Evolutionary conservation across 2,113 vertebrate genomes (phyloP).

Genomic region (Vidua macroura): DNA sequence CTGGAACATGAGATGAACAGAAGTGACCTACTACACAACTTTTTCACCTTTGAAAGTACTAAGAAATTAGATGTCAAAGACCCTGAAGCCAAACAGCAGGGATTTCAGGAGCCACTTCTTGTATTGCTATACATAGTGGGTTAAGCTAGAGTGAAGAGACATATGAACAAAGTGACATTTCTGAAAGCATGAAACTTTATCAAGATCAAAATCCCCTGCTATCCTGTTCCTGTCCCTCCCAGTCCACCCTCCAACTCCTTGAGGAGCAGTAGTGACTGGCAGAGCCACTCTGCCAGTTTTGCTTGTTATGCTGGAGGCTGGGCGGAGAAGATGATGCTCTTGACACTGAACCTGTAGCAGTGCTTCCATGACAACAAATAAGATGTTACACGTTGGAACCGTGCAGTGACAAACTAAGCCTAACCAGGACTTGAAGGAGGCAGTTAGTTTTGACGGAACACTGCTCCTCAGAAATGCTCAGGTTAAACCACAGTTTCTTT

Average conservation of each 20-base stretch:
- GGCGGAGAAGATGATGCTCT: background rate
- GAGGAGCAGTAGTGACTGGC: background rate
- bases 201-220: background rate
- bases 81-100: background rate
- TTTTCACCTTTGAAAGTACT: background rate
- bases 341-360: slow-evolving; percentile 41
- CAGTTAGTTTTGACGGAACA: background rate
- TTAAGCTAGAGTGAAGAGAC: background rate
- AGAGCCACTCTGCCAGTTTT: background rate
- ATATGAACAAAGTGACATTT: fast-evolving
- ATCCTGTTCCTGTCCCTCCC: background rate
- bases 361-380: slow-evolving; percentile 73
- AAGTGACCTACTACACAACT: background rate
- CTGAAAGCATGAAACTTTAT: background rate
- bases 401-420: slow-evolving; percentile 18
- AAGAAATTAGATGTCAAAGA: background rate
- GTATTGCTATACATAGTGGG: background rate
- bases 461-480: background rate
- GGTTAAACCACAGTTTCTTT: background rate
- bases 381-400: background rate
- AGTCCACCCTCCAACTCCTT: background rate
- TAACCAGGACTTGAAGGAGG: slow-evolving; percentile 23
- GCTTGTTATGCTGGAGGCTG: background rate
- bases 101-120: background rate
- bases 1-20: background rate